phyloP scores from a whole-genome alignment of 92 coral and sea anemone species.

The Meandrina meandrites region DNA sequence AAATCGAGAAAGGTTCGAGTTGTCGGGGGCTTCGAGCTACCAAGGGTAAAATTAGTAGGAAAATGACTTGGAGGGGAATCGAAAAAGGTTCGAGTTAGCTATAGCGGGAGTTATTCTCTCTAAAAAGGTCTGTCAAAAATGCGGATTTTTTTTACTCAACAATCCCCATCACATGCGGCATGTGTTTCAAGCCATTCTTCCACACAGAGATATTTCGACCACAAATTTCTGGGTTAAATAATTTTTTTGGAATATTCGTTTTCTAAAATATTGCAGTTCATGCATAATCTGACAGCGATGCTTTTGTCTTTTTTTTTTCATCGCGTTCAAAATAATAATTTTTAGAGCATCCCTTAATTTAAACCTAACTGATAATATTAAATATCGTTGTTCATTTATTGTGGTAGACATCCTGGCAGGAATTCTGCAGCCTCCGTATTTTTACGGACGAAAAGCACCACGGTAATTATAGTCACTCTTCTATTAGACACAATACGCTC shows the following conservation, averaged over 20 bases:
- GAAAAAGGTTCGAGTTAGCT: too few species aligned
- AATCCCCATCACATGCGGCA: not conserved
- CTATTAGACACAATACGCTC: not conserved
- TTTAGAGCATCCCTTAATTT: not conserved
- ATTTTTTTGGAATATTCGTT: too few species aligned
- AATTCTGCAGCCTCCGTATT: constrained; percentile 83
- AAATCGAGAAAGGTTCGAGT: too few species aligned
- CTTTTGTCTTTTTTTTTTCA: not conserved
- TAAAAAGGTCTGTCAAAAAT: too few species aligned
- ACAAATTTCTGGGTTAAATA: too few species aligned
- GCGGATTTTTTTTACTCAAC: not conserved
- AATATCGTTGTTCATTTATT: not conserved
- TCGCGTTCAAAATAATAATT: too few species aligned
- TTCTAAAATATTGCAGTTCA: too few species aligned
- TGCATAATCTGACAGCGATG: too few species aligned
- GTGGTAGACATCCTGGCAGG: constrained; percentile 76
- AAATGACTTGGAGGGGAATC: too few species aligned
- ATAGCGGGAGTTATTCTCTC: not conserved
- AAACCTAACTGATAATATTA: not conserved
- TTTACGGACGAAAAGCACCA: constrained; percentile 76
- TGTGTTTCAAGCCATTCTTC: not conserved
- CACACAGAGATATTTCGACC: not conserved
- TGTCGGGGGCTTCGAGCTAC: too few species aligned
- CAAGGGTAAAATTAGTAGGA: too few species aligned
- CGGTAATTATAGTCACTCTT: constrained; percentile 35